A percentile compares a stretch with the other conserved stretches of the same genome.
Conservation (phyloP, 1,140 invertebrate genomes). For the Archivesica marissinica region DNA sequence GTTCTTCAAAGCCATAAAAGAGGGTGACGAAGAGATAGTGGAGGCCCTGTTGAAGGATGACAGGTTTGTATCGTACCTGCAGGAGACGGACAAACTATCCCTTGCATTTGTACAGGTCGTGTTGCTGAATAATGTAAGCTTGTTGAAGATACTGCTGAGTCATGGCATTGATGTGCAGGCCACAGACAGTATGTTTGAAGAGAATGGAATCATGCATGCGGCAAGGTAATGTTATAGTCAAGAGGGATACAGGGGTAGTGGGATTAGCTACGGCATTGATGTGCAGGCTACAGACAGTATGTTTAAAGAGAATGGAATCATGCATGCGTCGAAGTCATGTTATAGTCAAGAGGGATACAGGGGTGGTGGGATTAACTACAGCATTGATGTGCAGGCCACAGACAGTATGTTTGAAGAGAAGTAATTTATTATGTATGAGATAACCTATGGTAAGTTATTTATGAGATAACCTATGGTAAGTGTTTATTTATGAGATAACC, state of each 20-base stretch:
- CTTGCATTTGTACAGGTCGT: constrained; percentile 51
- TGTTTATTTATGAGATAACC: no score
- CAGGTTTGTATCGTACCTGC: background rate
- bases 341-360: no score
- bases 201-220: constrained; percentile 61
- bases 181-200: constrained; percentile 46
- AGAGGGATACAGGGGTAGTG: no score
- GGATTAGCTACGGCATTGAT: constrained; percentile 34
- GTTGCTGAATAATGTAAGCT: constrained; percentile 40
- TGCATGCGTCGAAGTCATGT: constrained; percentile 29
- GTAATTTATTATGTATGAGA: no score
- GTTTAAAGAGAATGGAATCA: constrained; percentile 42
- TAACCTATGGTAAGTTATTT: no score
- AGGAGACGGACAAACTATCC: constrained; percentile 45
- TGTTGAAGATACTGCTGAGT: constrained; percentile 35
- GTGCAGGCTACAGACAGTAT: constrained; percentile 5
- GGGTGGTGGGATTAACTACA: no score
- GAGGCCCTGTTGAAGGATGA: constrained; percentile 8
- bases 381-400: constrained; percentile 25
- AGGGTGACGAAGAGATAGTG: constrained; percentile 7
- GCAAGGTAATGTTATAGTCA: constrained; percentile 12
- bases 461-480: no score
- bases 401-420: constrained; percentile 57
- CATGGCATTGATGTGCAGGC: constrained; percentile 39
- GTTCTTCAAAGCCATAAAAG: constrained; percentile 43